A percentile compares a stretch with the other conserved stretches of the same genome.
Conservation (phyloP, 1,140 invertebrate genomes). For the Ladona fulva region DNA sequence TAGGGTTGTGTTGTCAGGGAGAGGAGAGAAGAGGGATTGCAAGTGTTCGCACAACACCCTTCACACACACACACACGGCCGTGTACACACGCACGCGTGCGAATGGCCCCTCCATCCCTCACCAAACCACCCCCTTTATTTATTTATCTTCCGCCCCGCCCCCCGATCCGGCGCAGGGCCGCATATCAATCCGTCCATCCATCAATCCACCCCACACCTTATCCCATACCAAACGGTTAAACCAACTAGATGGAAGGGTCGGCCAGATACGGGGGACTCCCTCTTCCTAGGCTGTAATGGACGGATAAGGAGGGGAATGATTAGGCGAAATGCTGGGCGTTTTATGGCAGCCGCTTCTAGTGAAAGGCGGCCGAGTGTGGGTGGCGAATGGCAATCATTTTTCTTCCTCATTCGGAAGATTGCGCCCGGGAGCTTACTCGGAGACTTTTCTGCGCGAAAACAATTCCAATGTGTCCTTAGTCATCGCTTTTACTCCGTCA, state of each 20-base stretch:
- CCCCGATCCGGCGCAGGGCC: neutral
- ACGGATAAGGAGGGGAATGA: neutral
- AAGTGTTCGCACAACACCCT: neutral
- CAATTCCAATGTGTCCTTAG: neutral
- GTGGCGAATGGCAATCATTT: neutral
- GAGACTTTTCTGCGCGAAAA: neutral
- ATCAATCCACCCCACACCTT: neutral
- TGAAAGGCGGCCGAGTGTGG: neutral
- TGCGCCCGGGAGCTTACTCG: neutral
- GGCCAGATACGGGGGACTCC: neutral
- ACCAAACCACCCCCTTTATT: neutral
- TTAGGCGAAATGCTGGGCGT: neutral
- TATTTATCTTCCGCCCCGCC: neutral
- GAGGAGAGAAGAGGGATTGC: neutral
- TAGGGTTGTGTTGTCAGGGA: neutral
- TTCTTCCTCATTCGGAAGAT: neutral
- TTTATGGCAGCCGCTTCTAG: neutral
- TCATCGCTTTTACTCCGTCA: neutral
- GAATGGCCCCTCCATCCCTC: too few species aligned
- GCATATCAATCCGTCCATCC: constrained; percentile 3
- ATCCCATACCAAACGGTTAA: neutral
- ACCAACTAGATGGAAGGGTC: neutral
- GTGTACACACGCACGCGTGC: too few species aligned
- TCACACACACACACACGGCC: neutral
- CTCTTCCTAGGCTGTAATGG: neutral